Evolutionary conservation across 2,797 vertebrate genomes (phyloP).

Genomic region (Selene dorsalis): DNA sequence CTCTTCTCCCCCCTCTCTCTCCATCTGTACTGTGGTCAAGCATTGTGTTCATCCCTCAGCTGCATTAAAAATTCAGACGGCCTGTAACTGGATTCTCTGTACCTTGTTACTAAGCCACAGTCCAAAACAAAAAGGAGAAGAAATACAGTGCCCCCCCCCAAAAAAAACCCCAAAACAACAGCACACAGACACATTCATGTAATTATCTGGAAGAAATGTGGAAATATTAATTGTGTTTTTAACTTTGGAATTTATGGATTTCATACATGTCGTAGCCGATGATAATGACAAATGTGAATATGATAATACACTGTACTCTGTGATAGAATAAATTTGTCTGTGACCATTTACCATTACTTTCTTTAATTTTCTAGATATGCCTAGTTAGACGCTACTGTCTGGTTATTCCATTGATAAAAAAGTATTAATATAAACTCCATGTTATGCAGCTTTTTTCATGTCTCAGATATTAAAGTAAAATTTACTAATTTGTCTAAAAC

Average conservation of each 20-base stretch:
- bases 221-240: neutral
- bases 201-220: slow-evolving; percentile 21
- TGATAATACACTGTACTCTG: neutral
- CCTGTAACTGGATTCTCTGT: slow-evolving; percentile 83
- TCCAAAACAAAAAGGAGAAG: slow-evolving; percentile 75
- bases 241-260: neutral
- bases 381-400: neutral
- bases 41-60: slow-evolving; percentile 81
- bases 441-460: neutral
- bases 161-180: slow-evolving; percentile 1
- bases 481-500: neutral
- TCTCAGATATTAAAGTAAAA: neutral
- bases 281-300: neutral
- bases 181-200: slow-evolving; percentile 8
- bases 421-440: no score
- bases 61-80: slow-evolving; percentile 85
- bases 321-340: neutral
- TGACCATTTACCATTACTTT: neutral
- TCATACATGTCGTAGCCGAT: neutral
- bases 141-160: slow-evolving; percentile 49
- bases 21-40: slow-evolving; percentile 77
- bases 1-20: slow-evolving; percentile 61
- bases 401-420: neutral
- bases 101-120: slow-evolving; percentile 82
- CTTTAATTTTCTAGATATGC: neutral